Percentiles rank a stretch among this genome's conserved stretches.
Conservation (phyloP, 2,113 vertebrate species). For the Noturus placidus region DNA sequence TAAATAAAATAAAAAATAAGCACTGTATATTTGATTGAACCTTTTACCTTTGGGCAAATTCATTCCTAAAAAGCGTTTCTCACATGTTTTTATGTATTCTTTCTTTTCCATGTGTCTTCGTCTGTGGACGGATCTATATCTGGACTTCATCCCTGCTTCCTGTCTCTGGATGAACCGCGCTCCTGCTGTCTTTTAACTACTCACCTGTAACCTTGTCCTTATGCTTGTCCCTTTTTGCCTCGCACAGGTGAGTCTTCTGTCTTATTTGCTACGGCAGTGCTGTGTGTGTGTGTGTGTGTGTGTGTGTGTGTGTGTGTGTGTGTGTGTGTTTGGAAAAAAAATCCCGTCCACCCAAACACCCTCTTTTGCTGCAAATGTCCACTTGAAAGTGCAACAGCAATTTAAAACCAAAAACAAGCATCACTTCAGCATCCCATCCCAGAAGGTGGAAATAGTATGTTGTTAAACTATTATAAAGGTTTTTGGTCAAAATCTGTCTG, state of each 20-base stretch:
- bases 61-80: background rate
- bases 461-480: no score
- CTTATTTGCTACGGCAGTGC: background rate
- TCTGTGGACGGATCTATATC: background rate
- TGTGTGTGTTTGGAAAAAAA: background rate
- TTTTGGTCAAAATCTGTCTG: no score
- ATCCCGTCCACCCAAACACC: no score
- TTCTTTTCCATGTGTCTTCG: background rate
- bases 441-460: no score
- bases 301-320: background rate
- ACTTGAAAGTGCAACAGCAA: no score
- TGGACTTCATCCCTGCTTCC: background rate
- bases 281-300: background rate
- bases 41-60: background rate
- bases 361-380: no score
- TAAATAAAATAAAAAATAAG: no score
- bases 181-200: background rate
- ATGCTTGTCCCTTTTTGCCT: background rate
- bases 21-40: background rate
- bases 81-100: background rate
- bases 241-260: constrained; percentile 1
- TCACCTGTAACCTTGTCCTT: background rate
- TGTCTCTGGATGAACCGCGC: background rate
- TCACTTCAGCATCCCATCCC: no score
- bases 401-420: no score